Evolutionary conservation across 2,113 vertebrate genomes (phyloP), one percentile per base, ranked within the genome.

Genomic region (Tachysurus fulvidraco): DNA sequence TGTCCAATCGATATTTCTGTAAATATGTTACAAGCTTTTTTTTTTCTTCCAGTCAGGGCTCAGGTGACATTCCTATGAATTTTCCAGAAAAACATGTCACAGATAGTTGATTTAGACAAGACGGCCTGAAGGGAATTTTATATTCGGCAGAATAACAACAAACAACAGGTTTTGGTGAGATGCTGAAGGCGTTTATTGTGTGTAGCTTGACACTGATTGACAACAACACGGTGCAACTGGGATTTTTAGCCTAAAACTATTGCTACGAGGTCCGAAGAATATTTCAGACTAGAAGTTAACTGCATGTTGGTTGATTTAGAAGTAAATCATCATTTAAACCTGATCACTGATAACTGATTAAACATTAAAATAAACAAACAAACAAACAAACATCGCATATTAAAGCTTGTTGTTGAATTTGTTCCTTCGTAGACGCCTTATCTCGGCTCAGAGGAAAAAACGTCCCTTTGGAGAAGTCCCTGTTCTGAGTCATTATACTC

Each of bases 401-500:
- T 60, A 44, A 59, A 60, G 36, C 14, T 13, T 23, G 4, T 23
- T 69, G 14, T 69, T 52, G 44, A 28, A 69, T 52, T 89, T 89
- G 91, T 92, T 91, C 91, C 91, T 91, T 91, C 88, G 92, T 93
- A 89, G 92, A 91, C 91, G 90, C 91, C 93, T 90, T 92, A 92
- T 93, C 88, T 88, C n/a, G 79, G 87, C 81, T 87, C 52, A 59
- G 57, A 90, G 81, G 16, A 28, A 69, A 91, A 90, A 90, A 85
- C 88, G 92, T 91, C 87, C 81, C 81, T 90, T 94, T 93, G 93
- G 93, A 95, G 46, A 50, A 5, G 46, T 50, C 46, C 46, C 46
- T 50, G 46, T 94, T 93, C 92, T 89, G 88, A 94, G 89, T 93
- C 90, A 93, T 95, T 94, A 94, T 94, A 92, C 92, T 93, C 91